Conservation (phyloP, 2,113 vertebrate species). For the Thermophis baileyi region DNA sequence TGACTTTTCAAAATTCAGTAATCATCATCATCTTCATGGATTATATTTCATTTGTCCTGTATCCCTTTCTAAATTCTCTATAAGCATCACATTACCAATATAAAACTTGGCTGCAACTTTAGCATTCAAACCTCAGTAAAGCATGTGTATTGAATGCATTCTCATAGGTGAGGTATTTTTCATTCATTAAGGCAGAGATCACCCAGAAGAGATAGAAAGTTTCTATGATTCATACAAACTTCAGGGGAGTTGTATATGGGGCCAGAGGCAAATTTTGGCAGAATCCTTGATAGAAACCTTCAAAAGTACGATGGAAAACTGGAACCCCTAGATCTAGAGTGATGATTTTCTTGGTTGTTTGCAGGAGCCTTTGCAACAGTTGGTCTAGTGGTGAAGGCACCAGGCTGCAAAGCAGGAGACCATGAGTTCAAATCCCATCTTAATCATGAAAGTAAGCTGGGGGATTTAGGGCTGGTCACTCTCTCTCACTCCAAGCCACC, state of each 20-base stretch:
- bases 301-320: not conserved
- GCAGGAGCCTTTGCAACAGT: too few species aligned
- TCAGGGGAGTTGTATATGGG: not conserved
- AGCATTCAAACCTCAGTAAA: not conserved
- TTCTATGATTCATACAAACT: not conserved
- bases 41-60: not conserved
- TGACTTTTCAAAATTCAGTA: not conserved
- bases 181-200: not conserved
- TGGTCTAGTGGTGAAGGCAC: too few species aligned
- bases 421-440: too few species aligned
- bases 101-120: not conserved
- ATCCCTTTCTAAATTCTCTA: not conserved
- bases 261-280: not conserved
- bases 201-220: not conserved
- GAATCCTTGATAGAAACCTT: not conserved
- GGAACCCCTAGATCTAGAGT: not conserved
- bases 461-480: too few species aligned
- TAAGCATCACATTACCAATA: not conserved
- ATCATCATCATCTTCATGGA: not conserved
- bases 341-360: not conserved
- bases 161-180: not conserved
- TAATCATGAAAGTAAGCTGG: too few species aligned
- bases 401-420: too few species aligned
- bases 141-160: not conserved
- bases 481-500: too few species aligned